These are phyloP conservation scores for Campodea augens DNA, from an alignment of 1,140 invertebrate species.

Conservation along the genomic window DNA sequence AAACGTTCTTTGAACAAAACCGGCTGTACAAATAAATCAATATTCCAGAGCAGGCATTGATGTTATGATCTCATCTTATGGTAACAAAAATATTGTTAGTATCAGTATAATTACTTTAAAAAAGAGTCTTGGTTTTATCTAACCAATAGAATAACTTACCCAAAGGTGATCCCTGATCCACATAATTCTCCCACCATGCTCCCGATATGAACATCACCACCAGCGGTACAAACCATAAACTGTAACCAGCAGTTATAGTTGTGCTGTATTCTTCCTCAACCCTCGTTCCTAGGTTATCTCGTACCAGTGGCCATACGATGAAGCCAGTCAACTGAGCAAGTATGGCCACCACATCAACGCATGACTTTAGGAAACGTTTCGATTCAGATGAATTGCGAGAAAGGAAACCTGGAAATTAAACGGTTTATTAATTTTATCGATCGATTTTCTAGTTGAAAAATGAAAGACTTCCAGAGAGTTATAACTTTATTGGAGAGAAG, in stretches of 20 bases:
- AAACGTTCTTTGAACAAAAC: no score
- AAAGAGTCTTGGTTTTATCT: no score
- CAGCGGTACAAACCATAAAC: conserved; percentile 65
- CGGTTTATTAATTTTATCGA: neutral
- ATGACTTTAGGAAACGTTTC: conserved; percentile 52
- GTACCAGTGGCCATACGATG: conserved; percentile 64
- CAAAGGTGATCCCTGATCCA: conserved; percentile 58
- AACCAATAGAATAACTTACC: no score
- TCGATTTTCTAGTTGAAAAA: neutral
- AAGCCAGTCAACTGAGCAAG: conserved; percentile 71
- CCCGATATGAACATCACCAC: conserved; percentile 67
- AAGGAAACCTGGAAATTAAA: conserved; percentile 38
- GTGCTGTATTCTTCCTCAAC: no score
- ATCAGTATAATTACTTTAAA: no score
- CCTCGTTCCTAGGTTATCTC: no score
- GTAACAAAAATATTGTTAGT: no score
- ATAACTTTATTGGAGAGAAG: no score
- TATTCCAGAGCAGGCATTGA: no score
- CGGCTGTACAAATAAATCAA: no score
- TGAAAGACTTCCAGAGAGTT: no score
- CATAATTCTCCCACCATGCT: conserved; percentile 95
- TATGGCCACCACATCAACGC: conserved; percentile 62
- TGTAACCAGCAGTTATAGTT: conserved; percentile 35
- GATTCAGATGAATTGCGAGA: conserved; percentile 62
- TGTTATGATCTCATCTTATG: no score